Evolutionary conservation across 2,888 invertebrate genomes (phyloP).

Genomic region (Selenia dentaria): DNA sequence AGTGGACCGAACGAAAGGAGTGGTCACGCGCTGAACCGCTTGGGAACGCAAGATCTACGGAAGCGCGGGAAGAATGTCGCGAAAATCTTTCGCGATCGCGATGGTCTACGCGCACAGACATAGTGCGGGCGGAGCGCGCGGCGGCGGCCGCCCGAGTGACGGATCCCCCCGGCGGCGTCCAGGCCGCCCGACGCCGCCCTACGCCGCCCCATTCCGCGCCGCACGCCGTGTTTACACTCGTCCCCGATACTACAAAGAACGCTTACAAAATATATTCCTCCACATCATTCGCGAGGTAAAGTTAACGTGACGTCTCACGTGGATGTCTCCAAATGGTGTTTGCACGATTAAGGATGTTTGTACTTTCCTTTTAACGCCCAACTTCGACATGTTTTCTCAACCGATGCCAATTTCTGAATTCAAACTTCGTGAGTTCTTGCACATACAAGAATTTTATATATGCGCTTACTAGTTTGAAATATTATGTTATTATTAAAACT

Average conservation of each 20-base stretch:
- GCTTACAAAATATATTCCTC: slow-evolving; percentile 70
- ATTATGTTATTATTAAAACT: too few species aligned
- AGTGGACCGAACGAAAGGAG: slow-evolving; percentile 77
- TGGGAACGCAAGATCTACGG: slow-evolving; percentile 74
- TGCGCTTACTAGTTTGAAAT: slow-evolving; percentile 2
- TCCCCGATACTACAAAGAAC: slow-evolving; percentile 70
- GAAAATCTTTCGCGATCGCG: slow-evolving; percentile 79
- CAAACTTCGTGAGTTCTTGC: slow-evolving; percentile 29
- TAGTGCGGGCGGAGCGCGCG: slow-evolving; percentile 79
- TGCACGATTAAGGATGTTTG: slow-evolving; percentile 64
- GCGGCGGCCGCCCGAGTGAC: slow-evolving; percentile 80
- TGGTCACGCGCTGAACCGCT: slow-evolving; percentile 73
- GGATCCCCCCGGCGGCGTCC: slow-evolving; percentile 41
- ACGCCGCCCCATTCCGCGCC: slow-evolving; percentile 41
- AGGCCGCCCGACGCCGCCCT: slow-evolving; percentile 38
- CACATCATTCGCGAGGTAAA: slow-evolving; percentile 56
- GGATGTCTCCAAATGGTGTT: slow-evolving; percentile 57
- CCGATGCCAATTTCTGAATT: slow-evolving; percentile 41
- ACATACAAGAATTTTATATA: too few species aligned
- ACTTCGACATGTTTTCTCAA: slow-evolving; percentile 54
- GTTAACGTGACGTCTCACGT: slow-evolving; percentile 54
- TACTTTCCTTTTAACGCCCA: slow-evolving; percentile 54
- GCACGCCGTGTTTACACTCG: slow-evolving; percentile 75
- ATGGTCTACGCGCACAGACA: slow-evolving; percentile 79
- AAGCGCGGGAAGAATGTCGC: slow-evolving; percentile 80